phyloP scores from a whole-genome alignment of 2,888 invertebrate genomes.

The Lingula anatina region DNA sequence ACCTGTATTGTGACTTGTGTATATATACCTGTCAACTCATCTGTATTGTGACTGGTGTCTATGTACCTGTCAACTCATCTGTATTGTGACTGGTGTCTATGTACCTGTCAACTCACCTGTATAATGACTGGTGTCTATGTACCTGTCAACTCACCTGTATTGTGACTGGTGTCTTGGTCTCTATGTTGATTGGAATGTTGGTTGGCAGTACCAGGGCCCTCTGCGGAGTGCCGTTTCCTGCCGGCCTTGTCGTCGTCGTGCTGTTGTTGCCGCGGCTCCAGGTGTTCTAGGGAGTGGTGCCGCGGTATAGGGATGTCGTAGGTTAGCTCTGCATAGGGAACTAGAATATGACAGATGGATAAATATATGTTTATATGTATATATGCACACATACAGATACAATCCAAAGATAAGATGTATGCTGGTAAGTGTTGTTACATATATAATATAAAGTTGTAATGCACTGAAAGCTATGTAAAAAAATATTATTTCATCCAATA shows the following conservation, averaged over 20 bases:
- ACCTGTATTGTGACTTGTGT: too few relatives aligned
- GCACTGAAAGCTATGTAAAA: too few relatives aligned
- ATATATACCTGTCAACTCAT: too few relatives aligned
- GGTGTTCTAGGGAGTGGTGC: neutral
- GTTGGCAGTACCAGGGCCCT: slow-evolving; percentile 15
- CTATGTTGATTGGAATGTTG: neutral
- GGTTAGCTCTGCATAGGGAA: slow-evolving; percentile 39
- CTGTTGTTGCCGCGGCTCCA: slow-evolving; percentile 3
- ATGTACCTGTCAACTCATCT: too few relatives aligned
- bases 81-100: too few relatives aligned
- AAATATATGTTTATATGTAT: neutral
- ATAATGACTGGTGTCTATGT: neutral
- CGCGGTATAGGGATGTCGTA: slow-evolving; percentile 30
- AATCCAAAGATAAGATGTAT: too few relatives aligned
- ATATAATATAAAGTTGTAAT: too few relatives aligned
- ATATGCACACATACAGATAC: too few relatives aligned
- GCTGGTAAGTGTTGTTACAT: too few relatives aligned
- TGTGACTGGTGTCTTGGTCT: neutral
- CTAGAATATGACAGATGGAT: slow-evolving; percentile 3
- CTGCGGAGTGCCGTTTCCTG: slow-evolving; percentile 20
- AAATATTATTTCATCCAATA: too few relatives aligned
- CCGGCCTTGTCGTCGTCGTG: slow-evolving; percentile 14
- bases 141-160: neutral
- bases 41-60: too few relatives aligned
- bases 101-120: too few relatives aligned